Percentiles rank a stretch among this genome's conserved stretches.
Evolutionary conservation across 2,888 invertebrate genomes (phyloP).

Genomic region (Chrysopilus asiliformis): DNA sequence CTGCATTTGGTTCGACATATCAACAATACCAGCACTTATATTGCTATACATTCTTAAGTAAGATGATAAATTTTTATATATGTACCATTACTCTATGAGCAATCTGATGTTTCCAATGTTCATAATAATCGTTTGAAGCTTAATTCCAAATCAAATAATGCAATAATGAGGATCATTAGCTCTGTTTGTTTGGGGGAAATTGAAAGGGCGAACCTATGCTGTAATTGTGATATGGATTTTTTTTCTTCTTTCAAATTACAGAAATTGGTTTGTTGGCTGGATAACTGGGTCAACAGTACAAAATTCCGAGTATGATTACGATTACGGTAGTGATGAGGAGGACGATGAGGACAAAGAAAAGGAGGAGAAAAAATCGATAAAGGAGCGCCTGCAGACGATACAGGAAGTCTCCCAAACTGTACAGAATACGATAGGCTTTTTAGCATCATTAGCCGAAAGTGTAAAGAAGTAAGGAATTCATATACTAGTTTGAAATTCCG

Average conservation of each 20-base stretch:
- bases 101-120: background rate
- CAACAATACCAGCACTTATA: conserved; percentile 81
- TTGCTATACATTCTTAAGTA: conserved; percentile 62
- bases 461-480: conserved; percentile 69
- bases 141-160: background rate
- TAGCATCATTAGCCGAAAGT: conserved; percentile 87
- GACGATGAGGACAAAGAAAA: conserved; percentile 87
- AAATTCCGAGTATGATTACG: conserved; percentile 49
- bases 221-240: no score
- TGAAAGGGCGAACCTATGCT: no score
- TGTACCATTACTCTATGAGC: background rate
- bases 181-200: background rate
- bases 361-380: conserved; percentile 91
- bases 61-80: conserved; percentile 19
- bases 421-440: conserved; percentile 87
- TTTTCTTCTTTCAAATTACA: conserved; percentile 13
- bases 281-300: conserved; percentile 32
- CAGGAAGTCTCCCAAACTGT: conserved; percentile 96
- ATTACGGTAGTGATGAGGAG: conserved; percentile 63
- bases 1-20: conserved; percentile 90
- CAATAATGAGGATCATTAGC: background rate
- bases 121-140: background rate
- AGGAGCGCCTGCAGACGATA: conserved; percentile 85
- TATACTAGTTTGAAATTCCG: background rate
- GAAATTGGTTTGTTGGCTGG: conserved; percentile 34